Evolutionary conservation across 2,888 invertebrate species (phyloP), one percentile per base, ranked within the genome.

Genomic region (Elysia crispata): DNA sequence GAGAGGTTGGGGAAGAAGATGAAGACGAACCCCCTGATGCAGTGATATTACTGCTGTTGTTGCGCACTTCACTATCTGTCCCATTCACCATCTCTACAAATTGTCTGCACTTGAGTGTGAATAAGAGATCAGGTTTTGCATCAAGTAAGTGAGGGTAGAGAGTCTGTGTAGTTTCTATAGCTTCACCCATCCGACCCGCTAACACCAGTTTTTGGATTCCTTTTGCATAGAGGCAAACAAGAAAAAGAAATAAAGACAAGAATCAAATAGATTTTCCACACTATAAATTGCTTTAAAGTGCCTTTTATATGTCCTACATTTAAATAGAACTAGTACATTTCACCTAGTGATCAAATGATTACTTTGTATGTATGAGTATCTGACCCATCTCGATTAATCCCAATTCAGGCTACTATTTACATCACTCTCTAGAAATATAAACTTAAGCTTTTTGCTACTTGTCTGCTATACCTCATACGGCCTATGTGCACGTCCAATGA

Each of bases 91-190:
- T 98, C 93, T 99, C 99, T 60, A 99, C 96, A 93, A 99, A 99
- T 94, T 99, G 98, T 83, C 99, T 95, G 92, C 98, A 98, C 93
- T 98, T 98, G 90, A 99, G 95, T 94, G 97, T 95, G 93, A 99
- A 98, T 92, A 97, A 94, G 88, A 99, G 94, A 93, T 97, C 97
- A 87, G 95, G 95, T 93, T 98, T 96, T 80, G 95, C 94, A 92
- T 98, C 97, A 90, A 99, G 94, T 83, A 99, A 94, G n/a, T 96
- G 96, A 3, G 99, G 98, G 94, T 97, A 98, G 86, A 97, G 94
- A 88, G 95, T 94, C 91, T 95, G 95, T 81, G 98, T 97, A 86
- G 95, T 94, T 90, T 97, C 97, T 90, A 98, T 97, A 83, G 98
- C 98, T 93, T 98, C 98, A 77, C 98, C 97, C 95, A 99, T 97